Base-by-base conservation (phyloP, 2,797 vertebrate genomes). In the Salmo trutta region DNA sequence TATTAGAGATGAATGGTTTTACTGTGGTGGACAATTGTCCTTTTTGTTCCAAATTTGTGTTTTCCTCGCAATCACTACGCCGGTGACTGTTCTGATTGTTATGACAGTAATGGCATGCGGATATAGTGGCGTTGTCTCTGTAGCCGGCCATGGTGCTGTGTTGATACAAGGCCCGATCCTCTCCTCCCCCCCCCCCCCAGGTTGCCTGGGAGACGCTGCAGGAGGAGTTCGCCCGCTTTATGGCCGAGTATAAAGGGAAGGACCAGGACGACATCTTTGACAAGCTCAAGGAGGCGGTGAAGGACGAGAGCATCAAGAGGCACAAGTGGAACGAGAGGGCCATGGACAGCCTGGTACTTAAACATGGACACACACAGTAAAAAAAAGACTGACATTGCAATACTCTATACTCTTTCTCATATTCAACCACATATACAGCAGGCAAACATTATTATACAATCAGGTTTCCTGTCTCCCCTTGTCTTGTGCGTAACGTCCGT, bases 181-280 rank as follows among this genome's bases (percentile, higher is more conserved):
- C 41, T 47, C 10, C 7, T 19, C 24, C 24, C 24, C 24, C 5
- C 0, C 33, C 21, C 12, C 2, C 0, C 82, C 83, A 99, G 98
- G 96, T 99, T 84, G 98, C 98, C 71, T 99, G 98, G 98, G 97
- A 98, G 89, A 99, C 97, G 0, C 93, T 99, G 82, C 98, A 99
- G 90, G 96, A 98, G 82, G 98, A 99, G 90, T 99, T 99, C 92
- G 95, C 97, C 5, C 97, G 95, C 79, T 99, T 99, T 89, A 99
- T 99, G 96, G 96, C 97, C 3, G 98, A 98, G 89, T 96, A 96
- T 83, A 98, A 95, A 91, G 97, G 96, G 79, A 98, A 98, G 91
- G 97, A 99, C 68, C 97, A 98, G 8, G 98, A 99, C 76, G 96
- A 98, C 88, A 99, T 99, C 86, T 99, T 99, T 87, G 97, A 99